Evolutionary conservation across 2,888 invertebrate genomes (phyloP), one percentile per base, ranked within the genome.

Genomic region (Zootermopsis nevadensis): DNA sequence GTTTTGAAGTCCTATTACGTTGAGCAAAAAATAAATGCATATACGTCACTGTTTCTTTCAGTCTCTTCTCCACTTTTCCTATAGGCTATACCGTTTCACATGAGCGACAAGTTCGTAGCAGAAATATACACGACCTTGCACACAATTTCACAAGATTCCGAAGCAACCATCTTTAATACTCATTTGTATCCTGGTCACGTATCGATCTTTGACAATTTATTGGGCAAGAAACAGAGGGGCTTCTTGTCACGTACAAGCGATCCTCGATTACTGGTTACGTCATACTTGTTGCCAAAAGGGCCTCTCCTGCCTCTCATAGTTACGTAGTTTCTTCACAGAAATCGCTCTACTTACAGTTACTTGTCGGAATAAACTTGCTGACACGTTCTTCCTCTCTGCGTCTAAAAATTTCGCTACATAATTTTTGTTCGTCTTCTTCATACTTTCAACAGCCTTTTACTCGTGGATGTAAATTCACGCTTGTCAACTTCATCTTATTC

Each of bases 141-240:
- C 74, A 74, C 38, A 35, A 74, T 74, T 74, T 69, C 33, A 12
- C 31, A n/a, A 74, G 74, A 38, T 74, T 74, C 33, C 33, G 15
- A 3, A 6, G 24, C 3, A 74, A 38, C 35, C 38, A 38, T 74
- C 33, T 74, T 74, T 38, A 74, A 74, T 35, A 38, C 38, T 30
- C 33, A 33, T 74, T 74, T 74, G 24, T 24, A 74, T 22, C 22
- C 38, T 1, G 38, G 74, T 74, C 74, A 74, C 74, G 74, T 74
- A 33, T 6, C 24, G 38, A 24, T 4, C 69, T 3, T 19, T 12
- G 69, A 69, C 69, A 69, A 31, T 12, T 60, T 60, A n/a, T n/a
- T 24, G 12, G 60, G n/a, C 10, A n/a, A n/a, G 27, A 60, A 60
- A 60, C 19, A n/a, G 69, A 31, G 33, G 27, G 7, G 33, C 33